These are phyloP conservation scores for Odontomyia ornata DNA, from an alignment of 2,888 invertebrate species.

Conservation along the genomic window DNA sequence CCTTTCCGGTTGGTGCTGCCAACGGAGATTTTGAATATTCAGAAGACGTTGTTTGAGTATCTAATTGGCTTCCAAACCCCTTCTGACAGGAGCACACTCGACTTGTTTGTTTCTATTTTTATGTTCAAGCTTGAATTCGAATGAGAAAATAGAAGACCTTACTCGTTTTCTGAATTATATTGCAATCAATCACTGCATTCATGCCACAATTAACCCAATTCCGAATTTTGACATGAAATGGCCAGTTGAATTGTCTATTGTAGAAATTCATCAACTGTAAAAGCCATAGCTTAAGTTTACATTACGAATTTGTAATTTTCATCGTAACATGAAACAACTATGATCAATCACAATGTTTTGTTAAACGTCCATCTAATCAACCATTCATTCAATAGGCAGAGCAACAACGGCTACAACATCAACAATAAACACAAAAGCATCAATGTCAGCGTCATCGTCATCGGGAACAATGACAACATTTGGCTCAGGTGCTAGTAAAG, in stretches of 20 bases:
- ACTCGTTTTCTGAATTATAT: no score
- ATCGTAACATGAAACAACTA: constrained; percentile 13
- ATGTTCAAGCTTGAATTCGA: no score
- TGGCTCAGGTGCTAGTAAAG: constrained; percentile 35
- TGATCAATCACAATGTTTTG: constrained; percentile 34
- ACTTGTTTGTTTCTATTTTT: no score
- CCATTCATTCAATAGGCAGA: constrained; percentile 29
- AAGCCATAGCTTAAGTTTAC: constrained; percentile 13
- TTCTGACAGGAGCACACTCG: no score
- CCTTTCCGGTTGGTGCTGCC: no score
- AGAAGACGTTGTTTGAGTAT: no score
- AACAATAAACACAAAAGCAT: constrained; percentile 18
- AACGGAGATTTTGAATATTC: no score
- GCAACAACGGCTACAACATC: constrained; percentile 35
- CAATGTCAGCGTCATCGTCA: constrained; percentile 30
- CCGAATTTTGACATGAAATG: background rate
- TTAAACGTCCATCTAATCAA: constrained; percentile 36
- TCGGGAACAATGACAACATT: constrained; percentile 43
- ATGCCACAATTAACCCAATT: no score
- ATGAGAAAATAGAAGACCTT: no score
- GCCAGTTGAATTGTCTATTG: constrained; percentile 27
- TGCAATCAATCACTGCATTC: no score
- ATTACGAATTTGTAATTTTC: constrained; percentile 25
- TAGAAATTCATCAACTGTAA: constrained; percentile 40
- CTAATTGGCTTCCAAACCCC: no score